Conservation (phyloP, 2,113 vertebrate species). For the Promerops cafer region DNA sequence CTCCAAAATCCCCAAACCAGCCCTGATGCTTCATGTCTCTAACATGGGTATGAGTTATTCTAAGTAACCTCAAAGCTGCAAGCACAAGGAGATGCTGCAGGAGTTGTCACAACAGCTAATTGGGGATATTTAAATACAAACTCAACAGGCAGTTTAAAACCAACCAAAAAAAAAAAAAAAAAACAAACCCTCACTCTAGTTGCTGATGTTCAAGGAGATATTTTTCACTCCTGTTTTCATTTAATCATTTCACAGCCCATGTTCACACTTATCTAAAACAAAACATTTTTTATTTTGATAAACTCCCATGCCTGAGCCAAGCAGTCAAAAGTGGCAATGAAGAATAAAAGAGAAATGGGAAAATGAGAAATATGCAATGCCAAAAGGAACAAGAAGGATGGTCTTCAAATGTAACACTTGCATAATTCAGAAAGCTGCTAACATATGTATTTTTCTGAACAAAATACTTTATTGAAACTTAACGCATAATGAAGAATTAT, state of each 20-base stretch:
- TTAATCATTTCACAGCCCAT: neutral
- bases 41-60: fast-evolving
- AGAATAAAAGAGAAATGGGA: neutral
- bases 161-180: neutral
- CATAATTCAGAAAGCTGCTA: neutral
- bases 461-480: neutral
- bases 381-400: neutral
- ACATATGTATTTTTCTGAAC: neutral
- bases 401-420: neutral
- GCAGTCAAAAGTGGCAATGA: neutral
- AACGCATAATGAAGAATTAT: slow-evolving; percentile 8
- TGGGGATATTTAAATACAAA: neutral
- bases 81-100: neutral
- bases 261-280: neutral
- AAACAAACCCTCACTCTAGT: neutral
- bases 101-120: neutral
- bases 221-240: neutral
- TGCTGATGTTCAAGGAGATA: neutral
- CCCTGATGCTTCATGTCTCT: neutral
- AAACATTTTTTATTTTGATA: slow-evolving; percentile 29
- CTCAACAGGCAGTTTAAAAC: neutral
- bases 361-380: neutral
- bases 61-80: neutral
- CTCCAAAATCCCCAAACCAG: neutral
- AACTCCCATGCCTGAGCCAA: neutral